Percentiles rank a stretch among this genome's conserved stretches.
Conservation (phyloP, 2,797 vertebrate species). For the Lycodopsis pacificus region DNA sequence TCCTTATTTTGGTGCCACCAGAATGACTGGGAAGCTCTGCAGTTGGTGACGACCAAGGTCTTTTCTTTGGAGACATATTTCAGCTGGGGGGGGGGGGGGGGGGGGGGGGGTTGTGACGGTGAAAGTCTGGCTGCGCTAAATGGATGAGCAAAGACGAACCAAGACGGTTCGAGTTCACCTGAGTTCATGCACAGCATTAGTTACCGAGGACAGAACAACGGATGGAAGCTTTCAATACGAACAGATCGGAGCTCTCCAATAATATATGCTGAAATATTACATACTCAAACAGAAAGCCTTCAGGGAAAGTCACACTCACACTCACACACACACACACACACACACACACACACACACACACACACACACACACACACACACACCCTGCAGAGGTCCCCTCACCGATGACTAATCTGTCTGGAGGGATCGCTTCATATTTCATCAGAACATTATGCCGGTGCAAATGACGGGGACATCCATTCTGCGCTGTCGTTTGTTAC, state of each 20-base stretch:
- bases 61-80: slow-evolving; percentile 20
- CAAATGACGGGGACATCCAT: slow-evolving; percentile 80
- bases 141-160: slow-evolving; percentile 37
- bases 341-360: neutral
- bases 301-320: slow-evolving; percentile 48
- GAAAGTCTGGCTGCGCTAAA: slow-evolving; percentile 30
- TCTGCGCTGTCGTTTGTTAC: slow-evolving; percentile 68
- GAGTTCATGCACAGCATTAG: slow-evolving; percentile 52
- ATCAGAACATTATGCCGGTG: slow-evolving; percentile 74
- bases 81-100: neutral
- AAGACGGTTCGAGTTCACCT: slow-evolving; percentile 47
- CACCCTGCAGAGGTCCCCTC: slow-evolving; percentile 65
- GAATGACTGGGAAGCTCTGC: neutral
- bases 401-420: slow-evolving; percentile 77
- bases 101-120: neutral
- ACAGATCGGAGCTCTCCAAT: slow-evolving; percentile 46
- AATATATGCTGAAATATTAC: slow-evolving; percentile 70
- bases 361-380: slow-evolving; percentile 23
- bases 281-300: slow-evolving; percentile 58
- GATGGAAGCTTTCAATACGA: slow-evolving; percentile 56
- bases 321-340: neutral
- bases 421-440: slow-evolving; percentile 81
- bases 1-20: slow-evolving; percentile 8
- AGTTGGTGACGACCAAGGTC: slow-evolving; percentile 17
- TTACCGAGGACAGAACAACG: slow-evolving; percentile 47